A percentile compares a stretch with the other conserved stretches of the same genome.
Conservation (phyloP, 2,888 invertebrate genomes). For the Melanostoma scalare region DNA sequence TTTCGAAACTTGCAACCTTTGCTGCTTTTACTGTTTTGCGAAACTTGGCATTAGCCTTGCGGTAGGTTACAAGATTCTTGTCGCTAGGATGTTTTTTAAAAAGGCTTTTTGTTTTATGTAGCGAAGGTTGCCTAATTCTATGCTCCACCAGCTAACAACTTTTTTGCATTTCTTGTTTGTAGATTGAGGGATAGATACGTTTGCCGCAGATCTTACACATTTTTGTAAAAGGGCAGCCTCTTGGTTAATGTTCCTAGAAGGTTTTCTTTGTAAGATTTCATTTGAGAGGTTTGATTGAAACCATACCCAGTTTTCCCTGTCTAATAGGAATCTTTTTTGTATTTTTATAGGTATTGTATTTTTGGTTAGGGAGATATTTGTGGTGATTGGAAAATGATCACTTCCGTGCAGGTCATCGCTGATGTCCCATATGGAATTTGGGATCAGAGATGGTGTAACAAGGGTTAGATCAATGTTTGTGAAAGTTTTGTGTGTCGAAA, state of each 20-base stretch:
- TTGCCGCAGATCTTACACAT: neutral
- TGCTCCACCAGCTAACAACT: neutral
- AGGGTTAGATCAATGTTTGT: too few species aligned
- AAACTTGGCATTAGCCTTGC: too few species aligned
- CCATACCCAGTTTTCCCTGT: neutral
- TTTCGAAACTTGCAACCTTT: neutral
- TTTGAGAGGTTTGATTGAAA: slow-evolving; percentile 2
- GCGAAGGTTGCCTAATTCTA: neutral
- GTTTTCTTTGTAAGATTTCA: neutral
- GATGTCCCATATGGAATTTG: slow-evolving; percentile 5
- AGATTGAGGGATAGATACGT: neutral
- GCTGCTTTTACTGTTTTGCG: too few species aligned
- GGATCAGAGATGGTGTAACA: too few species aligned
- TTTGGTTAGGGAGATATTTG: neutral
- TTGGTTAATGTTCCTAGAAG: neutral
- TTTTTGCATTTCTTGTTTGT: neutral
- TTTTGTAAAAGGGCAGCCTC: neutral
- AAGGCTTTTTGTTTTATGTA: neutral
- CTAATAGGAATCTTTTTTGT: neutral
- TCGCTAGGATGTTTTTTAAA: too few species aligned
- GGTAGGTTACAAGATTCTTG: too few species aligned
- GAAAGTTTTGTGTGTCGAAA: slow-evolving; percentile 34
- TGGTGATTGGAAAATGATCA: slow-evolving; percentile 19
- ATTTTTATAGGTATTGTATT: neutral
- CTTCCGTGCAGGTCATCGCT: slow-evolving; percentile 20